A percentile compares a stretch with the other conserved stretches of the same genome.
Evolutionary conservation across 2,888 invertebrate species (phyloP).

Genomic region (Bellardia pandia): DNA sequence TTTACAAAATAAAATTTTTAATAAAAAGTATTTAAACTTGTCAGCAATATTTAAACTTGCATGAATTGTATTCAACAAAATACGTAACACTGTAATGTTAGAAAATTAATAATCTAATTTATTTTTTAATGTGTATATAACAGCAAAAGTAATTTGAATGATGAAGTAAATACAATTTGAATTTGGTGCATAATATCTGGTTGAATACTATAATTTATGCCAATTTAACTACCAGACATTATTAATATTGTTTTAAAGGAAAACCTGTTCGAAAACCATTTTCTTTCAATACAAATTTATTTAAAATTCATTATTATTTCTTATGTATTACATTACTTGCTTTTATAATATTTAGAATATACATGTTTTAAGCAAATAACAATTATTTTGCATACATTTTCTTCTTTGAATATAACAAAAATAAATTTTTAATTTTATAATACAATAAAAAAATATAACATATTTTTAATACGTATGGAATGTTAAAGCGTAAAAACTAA

Average conservation of each 20-base stretch:
- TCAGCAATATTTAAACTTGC: too few species aligned
- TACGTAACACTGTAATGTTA: too few species aligned
- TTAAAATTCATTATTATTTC: not conserved
- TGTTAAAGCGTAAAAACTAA: conserved; percentile 49
- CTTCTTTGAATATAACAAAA: conserved; percentile 11
- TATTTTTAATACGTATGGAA: conserved; percentile 59
- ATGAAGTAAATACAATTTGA: too few species aligned
- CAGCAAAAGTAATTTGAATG: too few species aligned
- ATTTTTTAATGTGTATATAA: too few species aligned
- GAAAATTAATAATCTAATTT: too few species aligned
- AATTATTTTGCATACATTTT: conserved; percentile 30
- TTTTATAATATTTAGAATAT: conserved; percentile 44
- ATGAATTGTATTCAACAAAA: too few species aligned
- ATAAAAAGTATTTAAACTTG: not conserved
- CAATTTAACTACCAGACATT: too few species aligned
- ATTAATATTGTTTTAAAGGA: not conserved
- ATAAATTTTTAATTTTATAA: conserved; percentile 26
- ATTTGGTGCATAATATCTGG: too few species aligned
- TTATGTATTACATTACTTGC: conserved; percentile 7
- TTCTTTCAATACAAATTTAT: not conserved
- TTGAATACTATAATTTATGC: too few species aligned
- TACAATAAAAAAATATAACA: conserved; percentile 54
- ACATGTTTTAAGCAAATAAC: conserved; percentile 67
- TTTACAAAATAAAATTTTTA: too few species aligned
- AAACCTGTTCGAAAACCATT: not conserved